Conservation (phyloP, 1,140 invertebrate genomes). For the Euura lappo region DNA sequence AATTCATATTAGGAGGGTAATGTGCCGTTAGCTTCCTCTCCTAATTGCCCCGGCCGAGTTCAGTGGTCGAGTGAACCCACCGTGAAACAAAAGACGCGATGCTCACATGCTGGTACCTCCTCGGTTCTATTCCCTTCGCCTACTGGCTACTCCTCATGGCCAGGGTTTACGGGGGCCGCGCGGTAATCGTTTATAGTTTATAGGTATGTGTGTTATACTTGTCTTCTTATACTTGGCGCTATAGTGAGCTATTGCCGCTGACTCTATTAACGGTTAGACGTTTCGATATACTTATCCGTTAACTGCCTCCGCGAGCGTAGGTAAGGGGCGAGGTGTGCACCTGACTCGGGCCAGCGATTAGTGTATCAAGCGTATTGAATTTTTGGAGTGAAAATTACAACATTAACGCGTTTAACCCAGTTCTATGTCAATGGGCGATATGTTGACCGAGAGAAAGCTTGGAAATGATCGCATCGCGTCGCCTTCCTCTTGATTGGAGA, state of each 20-base stretch:
- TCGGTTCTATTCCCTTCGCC: no score
- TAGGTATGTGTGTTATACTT: no score
- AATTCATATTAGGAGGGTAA: conserved; percentile 1
- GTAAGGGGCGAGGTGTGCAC: no score
- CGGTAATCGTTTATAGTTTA: no score
- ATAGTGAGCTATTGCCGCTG: background rate
- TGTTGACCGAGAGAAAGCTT: background rate
- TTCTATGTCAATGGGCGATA: no score
- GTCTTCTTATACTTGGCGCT: background rate
- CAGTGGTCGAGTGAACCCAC: background rate
- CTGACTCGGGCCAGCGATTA: no score
- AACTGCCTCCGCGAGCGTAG: background rate
- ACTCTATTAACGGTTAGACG: background rate
- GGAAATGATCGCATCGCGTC: conserved; percentile 15
- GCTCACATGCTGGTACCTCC: no score
- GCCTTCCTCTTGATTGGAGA: conserved; percentile 9
- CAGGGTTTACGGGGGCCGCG: no score
- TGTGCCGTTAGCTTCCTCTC: conserved; percentile 6
- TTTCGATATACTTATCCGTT: background rate
- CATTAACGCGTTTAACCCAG: no score
- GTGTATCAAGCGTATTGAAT: no score
- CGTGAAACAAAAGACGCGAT: background rate
- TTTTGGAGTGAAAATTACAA: no score
- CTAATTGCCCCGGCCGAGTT: background rate
- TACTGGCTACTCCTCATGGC: no score